Conservation (phyloP, 1,140 invertebrate genomes). For the Drosophila guanche region DNA sequence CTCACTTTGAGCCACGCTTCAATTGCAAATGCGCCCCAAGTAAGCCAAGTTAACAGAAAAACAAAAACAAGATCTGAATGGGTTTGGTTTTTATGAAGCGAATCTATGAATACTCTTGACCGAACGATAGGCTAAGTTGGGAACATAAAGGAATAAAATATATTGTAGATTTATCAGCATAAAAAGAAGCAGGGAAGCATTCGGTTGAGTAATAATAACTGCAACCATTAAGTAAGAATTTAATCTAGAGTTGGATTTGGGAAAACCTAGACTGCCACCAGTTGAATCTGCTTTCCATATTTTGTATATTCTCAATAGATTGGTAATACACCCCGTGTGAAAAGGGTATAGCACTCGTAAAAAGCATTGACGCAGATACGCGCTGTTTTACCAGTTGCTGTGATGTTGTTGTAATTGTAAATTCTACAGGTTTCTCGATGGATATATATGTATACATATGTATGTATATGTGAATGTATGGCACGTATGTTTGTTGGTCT, state of each 20-base stretch:
- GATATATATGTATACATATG: not conserved
- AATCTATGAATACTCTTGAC: too few species aligned
- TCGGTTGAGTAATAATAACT: too few species aligned
- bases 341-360: not conserved
- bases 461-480: not conserved
- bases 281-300: not conserved
- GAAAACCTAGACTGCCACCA: not conserved
- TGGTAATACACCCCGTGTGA: too few species aligned
- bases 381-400: constrained; percentile 39
- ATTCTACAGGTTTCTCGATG: constrained; percentile 73
- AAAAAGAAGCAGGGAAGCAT: too few species aligned
- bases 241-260: too few species aligned
- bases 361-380: constrained; percentile 70
- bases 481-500: too few species aligned
- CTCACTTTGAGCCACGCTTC: constrained; percentile 78
- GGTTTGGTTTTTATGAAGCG: too few species aligned
- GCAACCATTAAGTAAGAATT: too few species aligned
- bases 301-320: too few species aligned
- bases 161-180: too few species aligned
- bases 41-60: constrained; percentile 49
- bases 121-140: too few species aligned
- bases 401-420: constrained; percentile 71
- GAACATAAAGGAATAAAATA: too few species aligned
- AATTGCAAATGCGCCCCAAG: constrained; percentile 70
- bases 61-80: constrained; percentile 23